Base-by-base conservation (phyloP, 2,888 invertebrate genomes). In the Portevinia maculata region DNA sequence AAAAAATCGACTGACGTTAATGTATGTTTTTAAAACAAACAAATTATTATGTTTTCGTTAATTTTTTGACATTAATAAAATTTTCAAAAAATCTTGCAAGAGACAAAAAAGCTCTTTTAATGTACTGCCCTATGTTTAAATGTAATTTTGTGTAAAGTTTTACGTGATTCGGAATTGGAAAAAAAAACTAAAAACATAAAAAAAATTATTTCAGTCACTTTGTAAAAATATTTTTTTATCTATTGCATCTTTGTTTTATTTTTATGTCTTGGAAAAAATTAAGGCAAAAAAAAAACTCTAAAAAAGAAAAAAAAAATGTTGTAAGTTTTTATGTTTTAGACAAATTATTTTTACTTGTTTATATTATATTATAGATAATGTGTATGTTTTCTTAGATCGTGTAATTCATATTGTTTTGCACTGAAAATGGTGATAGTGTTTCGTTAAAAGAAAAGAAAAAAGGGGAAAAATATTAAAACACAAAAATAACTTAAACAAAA, bases 341-440 rank as follows among this genome's bases (percentile, higher is more conserved):
- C 48, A 78, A 83, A 78, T 83, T 67, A 71, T 69, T 65, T 24
- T 65, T 76, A 67, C 39, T 78, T 76, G 74, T 69, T 83, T 76
- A 64, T 71, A 71, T 53, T 65, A 30, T 76, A 60, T 65, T 39
- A 59, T 50, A 53, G 37, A 65, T 60, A 48, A 44, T 57, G 71
- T 52, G 41, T 55, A 57, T 65, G 48, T 59, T 52, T 67, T 67
- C 37, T 65, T 70, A 64, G 41, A 70, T 76, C 64, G 53, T 81
- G 59, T 71, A 75, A 71, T 71, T 67, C 59, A 74, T 50, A 53
- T 50, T 55, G 44, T 73, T 64, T 76, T 73, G 55, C 71, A 83
- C 71, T 71, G 53, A 59, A 71, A 71, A 76, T 76, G 65, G 76
- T 76, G 83, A 76, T 83, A 76, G 60, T 67, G 67, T 83, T 78